Conservation (phyloP, 2,797 vertebrate species). For the Halcyon badia region DNA sequence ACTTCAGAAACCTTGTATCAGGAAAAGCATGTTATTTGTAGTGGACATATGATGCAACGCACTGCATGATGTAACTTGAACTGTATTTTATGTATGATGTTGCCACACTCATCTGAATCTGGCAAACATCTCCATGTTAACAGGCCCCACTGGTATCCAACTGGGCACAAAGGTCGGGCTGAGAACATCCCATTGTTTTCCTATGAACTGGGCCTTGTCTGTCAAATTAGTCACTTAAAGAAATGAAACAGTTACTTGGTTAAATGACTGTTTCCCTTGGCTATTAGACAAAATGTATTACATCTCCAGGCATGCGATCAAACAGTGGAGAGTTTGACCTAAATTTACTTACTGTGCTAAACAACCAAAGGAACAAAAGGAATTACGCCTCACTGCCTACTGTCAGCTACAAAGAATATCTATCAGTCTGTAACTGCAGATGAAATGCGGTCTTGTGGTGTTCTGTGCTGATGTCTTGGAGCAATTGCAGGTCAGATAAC, state of each 20-base stretch:
- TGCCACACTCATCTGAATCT: background rate
- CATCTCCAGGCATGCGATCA: conserved; percentile 15
- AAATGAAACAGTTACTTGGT: conserved; percentile 42
- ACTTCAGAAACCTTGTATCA: background rate
- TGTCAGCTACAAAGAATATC: conserved; percentile 35
- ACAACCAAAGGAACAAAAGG: conserved; percentile 10
- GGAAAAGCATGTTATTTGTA: background rate
- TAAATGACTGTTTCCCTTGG: conserved; percentile 30
- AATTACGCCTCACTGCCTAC: conserved; percentile 18
- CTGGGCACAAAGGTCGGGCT: conserved; percentile 2
- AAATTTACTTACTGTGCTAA: conserved; percentile 51
- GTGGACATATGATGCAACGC: background rate
- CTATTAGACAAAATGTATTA: conserved; percentile 30
- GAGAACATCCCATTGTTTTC: conserved; percentile 28
- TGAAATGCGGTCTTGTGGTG: conserved; percentile 19
- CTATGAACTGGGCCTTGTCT: background rate
- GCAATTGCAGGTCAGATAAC: conserved; percentile 16
- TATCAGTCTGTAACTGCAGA: conserved; percentile 26
- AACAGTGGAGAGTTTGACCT: conserved; percentile 51
- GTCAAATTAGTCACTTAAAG: conserved; percentile 20
- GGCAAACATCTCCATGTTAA: background rate
- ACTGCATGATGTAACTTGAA: background rate
- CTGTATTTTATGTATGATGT: background rate
- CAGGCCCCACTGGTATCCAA: background rate
- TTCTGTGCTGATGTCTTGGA: background rate